Conservation (phyloP, 2,888 invertebrate genomes). For the Tipula lateralis region DNA sequence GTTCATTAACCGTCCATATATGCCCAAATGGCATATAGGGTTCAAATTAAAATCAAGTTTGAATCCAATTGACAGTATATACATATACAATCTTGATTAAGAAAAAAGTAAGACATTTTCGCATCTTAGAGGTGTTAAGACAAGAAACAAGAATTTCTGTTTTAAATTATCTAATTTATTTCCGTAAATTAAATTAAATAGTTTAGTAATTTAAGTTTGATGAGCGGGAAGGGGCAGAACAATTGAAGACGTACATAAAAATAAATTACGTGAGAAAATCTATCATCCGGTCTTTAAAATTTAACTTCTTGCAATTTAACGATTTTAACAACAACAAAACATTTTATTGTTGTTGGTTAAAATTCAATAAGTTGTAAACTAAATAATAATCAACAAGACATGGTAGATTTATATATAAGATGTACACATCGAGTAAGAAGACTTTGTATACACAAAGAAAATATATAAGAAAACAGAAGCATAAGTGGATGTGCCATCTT, state of each 20-base stretch:
- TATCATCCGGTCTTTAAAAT: neutral
- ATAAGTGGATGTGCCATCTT: neutral
- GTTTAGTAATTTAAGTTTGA: neutral
- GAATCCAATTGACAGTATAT: neutral
- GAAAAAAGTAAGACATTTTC: neutral
- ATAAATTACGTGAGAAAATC: neutral
- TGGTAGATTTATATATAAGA: neutral
- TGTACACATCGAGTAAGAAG: neutral
- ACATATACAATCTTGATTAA: constrained; percentile 3
- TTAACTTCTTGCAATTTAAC: neutral
- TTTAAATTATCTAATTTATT: neutral
- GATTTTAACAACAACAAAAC: neutral
- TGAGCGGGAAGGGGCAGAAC: neutral
- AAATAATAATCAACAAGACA: neutral
- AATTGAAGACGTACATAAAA: neutral
- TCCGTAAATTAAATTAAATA: neutral
- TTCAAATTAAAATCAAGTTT: constrained; percentile 14
- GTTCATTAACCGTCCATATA: too few species aligned
- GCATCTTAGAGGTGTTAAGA: neutral
- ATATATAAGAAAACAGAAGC: neutral
- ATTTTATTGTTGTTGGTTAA: neutral
- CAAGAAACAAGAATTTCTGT: neutral
- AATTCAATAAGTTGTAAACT: constrained; percentile 14
- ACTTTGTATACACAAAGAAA: neutral
- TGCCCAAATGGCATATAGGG: too few species aligned